Evolutionary conservation across 1,140 invertebrate species (phyloP), one percentile per base, ranked within the genome.

Genomic region (Mya arenaria): DNA sequence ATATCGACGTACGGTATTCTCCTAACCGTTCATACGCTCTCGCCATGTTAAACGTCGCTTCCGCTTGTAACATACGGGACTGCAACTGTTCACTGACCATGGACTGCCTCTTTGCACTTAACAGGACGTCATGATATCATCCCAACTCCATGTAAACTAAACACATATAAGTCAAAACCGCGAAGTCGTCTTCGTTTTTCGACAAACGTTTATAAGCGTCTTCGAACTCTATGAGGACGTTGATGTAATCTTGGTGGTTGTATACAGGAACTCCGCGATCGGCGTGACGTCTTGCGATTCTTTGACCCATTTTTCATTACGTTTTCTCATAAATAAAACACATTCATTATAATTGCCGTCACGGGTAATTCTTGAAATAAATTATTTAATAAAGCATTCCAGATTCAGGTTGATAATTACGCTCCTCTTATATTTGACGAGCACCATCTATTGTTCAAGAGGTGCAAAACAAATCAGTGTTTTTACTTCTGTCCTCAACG

Each of bases 301-400:
- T 60, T 48, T 80, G 77, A 19, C 77, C 77, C 77, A 80, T 80
- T n/a, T n/a, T n/a, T n/a, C n/a, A n/a, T n/a, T n/a, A n/a, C n/a
- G n/a, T n/a, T n/a, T n/a, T n/a, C n/a, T n/a, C n/a, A n/a, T n/a
- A n/a, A n/a, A n/a, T n/a, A n/a, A n/a, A n/a, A n/a, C n/a, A n/a
- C n/a, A n/a, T n/a, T n/a, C n/a, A n/a, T n/a, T n/a, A n/a, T n/a
- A n/a, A n/a, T n/a, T n/a, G n/a, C n/a, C n/a, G n/a, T n/a, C n/a
- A n/a, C n/a, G n/a, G n/a, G n/a, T n/a, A n/a, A n/a, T n/a, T n/a
- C n/a, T n/a, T n/a, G n/a, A n/a, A n/a, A n/a, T n/a, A n/a, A n/a
- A n/a, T n/a, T n/a, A n/a, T n/a, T n/a, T n/a, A n/a, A n/a, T n/a
- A n/a, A n/a, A n/a, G n/a, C n/a, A n/a, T n/a, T n/a, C n/a, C n/a